Evolutionary conservation across 2,888 invertebrate genomes (phyloP).

Genomic region (Sphaeridia pumilis): DNA sequence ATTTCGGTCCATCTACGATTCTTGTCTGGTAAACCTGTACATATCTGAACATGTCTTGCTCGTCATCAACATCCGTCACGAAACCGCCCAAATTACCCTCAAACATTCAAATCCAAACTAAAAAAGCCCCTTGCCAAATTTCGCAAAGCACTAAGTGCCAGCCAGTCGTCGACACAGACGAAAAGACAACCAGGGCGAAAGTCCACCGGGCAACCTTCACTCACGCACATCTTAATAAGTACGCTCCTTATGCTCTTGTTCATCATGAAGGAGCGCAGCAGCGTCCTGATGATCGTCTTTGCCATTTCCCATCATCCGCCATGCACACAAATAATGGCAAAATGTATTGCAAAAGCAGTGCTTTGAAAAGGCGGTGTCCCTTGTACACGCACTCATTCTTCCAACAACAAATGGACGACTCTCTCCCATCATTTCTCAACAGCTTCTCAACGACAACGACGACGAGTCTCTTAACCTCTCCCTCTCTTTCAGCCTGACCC

Average conservation of each 20-base stretch:
- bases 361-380: background rate
- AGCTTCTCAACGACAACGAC: too few species aligned
- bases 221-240: conserved; percentile 18
- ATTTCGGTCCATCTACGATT: too few species aligned
- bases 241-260: background rate
- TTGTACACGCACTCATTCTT: background rate
- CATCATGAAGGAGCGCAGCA: too few species aligned
- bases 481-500: conserved; percentile 1
- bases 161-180: background rate
- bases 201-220: conserved; percentile 21
- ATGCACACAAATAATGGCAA: background rate
- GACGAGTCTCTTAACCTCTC: background rate
- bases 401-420: too few species aligned
- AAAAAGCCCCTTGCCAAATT: background rate
- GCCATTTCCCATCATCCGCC: background rate
- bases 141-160: too few species aligned
- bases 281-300: too few species aligned
- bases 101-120: background rate
- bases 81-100: background rate
- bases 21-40: too few species aligned
- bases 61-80: background rate
- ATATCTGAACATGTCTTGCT: too few species aligned
- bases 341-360: background rate
- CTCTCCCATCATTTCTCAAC: background rate
- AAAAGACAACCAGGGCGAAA: conserved; percentile 16